phyloP scores from a whole-genome alignment of 2,113 vertebrate species.

The Circaetus gallicus region DNA sequence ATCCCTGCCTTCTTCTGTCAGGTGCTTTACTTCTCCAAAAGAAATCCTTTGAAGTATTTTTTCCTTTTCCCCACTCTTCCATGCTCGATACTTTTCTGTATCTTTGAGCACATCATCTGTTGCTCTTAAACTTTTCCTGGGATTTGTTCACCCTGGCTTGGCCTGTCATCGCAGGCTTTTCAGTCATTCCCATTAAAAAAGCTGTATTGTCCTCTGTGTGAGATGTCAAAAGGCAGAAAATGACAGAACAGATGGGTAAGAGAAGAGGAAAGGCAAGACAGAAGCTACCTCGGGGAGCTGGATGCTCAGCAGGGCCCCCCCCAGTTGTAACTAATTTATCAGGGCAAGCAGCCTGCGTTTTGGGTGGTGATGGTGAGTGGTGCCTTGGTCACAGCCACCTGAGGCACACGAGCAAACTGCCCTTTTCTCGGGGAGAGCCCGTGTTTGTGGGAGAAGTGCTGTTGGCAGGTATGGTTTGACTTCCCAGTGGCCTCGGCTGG shows the following conservation, averaged over 20 bases:
- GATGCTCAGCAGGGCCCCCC: not conserved
- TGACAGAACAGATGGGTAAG: not conserved
- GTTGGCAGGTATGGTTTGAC: not conserved
- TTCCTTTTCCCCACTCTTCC: not conserved
- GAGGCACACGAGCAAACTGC: not conserved
- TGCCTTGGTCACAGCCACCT: fast-evolving
- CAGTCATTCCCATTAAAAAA: not conserved
- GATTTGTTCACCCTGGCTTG: not conserved
- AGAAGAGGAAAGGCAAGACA: not conserved
- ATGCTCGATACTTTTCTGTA: not conserved
- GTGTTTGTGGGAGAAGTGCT: fast-evolving
- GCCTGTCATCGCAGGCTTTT: not conserved
- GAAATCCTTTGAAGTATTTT: not conserved
- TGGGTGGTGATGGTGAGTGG: fast-evolving
- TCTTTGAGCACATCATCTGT: not conserved
- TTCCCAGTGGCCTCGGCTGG: not conserved
- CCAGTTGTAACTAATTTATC: no score
- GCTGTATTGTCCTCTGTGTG: not conserved
- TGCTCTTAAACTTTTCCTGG: not conserved
- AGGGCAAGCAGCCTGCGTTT: not conserved
- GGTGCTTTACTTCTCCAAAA: not conserved
- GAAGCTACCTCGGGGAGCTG: not conserved
- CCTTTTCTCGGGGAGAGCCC: fast-evolving
- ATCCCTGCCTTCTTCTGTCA: not conserved
- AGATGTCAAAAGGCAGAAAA: not conserved